Evolutionary conservation across 2,113 vertebrate species (phyloP), one percentile per base, ranked within the genome.

Genomic region (Falcunculus frontatus): DNA sequence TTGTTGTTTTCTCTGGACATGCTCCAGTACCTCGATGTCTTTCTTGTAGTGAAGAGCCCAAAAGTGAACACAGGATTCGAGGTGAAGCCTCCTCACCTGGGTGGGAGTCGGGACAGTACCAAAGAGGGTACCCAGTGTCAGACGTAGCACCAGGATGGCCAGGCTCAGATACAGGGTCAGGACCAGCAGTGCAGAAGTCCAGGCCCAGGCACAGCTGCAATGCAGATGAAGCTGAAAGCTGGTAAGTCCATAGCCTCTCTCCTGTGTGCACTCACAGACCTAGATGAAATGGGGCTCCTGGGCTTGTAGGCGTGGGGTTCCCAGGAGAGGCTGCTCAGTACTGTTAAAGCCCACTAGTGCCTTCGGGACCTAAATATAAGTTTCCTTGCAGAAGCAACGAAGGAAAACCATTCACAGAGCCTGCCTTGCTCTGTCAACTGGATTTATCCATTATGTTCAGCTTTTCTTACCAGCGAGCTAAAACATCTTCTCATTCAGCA

Each of bases 141-240:
- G 55, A 49, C 13, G 5, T 0, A 53, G 55, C 11, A 16, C 32
- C 4, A 1, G 39, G 9, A 30, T 1, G 7, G 62, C 41, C 6
- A 4, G 29, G 26, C 30, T 84, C 41, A 52, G 30, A 10, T 2
- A 1, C 11, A 2, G 30, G 22, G 13, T 18, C 33, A 42, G 23
- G 26, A 46, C 10, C 47, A 68, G 39, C 17, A 9, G 5, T 6
- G 22, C 26, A 11, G 21, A 29, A 1, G 2, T 11, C 16, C 49
- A 55, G n/a, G 21, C 12, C 19, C 44, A 21, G 16, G 20, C 15
- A 29, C 8, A 8, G 37, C 22, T 76, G 10, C n/a, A 78, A 3
- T 1, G 5, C 30, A 65, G 33, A 25, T 60, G 33, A 23, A 81
- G 19, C 16, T 73, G 53, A 37, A 64, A n/a, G 12, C 16, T 57